Percentiles rank a stretch among this genome's conserved stretches.
Conservation (phyloP, 2,113 vertebrate genomes). For the Mastomys natalensis region DNA sequence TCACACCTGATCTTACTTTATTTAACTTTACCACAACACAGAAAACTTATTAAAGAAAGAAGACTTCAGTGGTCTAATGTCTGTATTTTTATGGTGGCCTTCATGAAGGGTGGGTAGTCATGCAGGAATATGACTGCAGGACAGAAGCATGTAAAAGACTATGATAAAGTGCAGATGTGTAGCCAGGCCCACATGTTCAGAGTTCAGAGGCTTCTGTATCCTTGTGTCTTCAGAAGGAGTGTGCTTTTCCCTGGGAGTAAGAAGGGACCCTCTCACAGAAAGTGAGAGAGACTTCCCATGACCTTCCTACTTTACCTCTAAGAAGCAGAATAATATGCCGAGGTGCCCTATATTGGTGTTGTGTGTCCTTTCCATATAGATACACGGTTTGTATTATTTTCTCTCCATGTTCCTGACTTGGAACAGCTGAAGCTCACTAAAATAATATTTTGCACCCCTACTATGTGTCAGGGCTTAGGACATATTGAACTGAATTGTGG, state of each 20-base stretch:
- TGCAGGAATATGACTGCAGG: background rate
- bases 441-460: background rate
- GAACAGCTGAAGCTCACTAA: background rate
- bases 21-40: background rate
- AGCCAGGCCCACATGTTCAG: background rate
- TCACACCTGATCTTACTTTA: background rate
- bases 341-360: background rate
- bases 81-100: background rate
- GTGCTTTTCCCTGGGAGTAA: background rate
- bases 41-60: background rate
- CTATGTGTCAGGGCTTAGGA: background rate
- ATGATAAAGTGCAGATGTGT: background rate
- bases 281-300: background rate
- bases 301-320: background rate
- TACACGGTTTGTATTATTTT: background rate
- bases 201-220: background rate
- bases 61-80: background rate
- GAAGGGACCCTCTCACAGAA: background rate
- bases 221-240: background rate
- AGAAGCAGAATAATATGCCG: background rate
- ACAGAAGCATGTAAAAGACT: background rate
- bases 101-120: background rate
- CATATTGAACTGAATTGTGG: background rate
- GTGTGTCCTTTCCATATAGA: background rate
- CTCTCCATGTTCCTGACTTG: background rate